A percentile compares a stretch with the other conserved stretches of the same genome.
Evolutionary conservation across 2,113 vertebrate species (phyloP).

Genomic region (Rhadina sibilatrix): DNA sequence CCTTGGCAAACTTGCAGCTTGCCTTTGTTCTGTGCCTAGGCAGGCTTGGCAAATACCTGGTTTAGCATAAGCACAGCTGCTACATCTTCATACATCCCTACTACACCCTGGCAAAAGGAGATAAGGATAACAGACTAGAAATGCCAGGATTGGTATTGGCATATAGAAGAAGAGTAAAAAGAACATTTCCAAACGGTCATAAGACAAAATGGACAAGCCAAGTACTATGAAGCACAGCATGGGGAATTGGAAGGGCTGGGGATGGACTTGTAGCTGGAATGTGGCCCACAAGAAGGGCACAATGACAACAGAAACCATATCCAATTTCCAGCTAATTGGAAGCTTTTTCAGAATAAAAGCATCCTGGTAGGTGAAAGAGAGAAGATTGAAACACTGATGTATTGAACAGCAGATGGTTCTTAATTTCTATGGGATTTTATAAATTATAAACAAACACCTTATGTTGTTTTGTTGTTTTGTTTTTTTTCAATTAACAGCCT

Average conservation of each 20-base stretch:
- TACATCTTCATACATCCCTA: not conserved
- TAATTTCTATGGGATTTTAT: constrained; percentile 51
- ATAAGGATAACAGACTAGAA: not conserved
- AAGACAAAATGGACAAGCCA: not conserved
- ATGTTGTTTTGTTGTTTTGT: not conserved
- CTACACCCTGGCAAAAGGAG: not conserved
- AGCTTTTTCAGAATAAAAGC: constrained; percentile 59
- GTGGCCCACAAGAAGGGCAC: not conserved
- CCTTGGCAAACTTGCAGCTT: not conserved
- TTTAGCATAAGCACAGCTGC: not conserved
- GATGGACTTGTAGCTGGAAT: not conserved
- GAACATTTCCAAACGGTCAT: not conserved
- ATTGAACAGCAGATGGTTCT: constrained; percentile 63
- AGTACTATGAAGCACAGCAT: not conserved
- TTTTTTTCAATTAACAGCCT: not conserved
- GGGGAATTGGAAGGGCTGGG: not conserved
- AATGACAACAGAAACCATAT: constrained; percentile 9
- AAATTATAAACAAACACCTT: constrained; percentile 69
- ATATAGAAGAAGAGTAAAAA: not conserved
- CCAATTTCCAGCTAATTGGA: constrained; percentile 47
- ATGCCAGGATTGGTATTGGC: not conserved
- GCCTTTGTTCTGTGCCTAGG: not conserved
- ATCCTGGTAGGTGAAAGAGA: constrained; percentile 21
- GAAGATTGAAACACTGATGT: constrained; percentile 56
- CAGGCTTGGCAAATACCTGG: not conserved